phyloP scores from a whole-genome alignment of 2,113 vertebrate species.

The Tautogolabrus adspersus region DNA sequence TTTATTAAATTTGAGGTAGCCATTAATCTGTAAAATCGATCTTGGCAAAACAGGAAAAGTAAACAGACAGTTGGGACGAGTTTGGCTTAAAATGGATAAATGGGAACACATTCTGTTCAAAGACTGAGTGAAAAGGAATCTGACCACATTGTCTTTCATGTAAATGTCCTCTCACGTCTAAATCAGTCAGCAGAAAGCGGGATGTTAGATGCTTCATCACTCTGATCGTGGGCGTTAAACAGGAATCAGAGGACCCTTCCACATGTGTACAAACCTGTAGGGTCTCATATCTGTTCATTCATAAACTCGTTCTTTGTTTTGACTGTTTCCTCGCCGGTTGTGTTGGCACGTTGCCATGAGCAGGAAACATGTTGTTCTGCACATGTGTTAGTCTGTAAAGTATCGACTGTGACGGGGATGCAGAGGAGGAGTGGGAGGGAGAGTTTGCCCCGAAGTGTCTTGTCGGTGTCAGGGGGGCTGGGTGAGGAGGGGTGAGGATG shows the following conservation, averaged over 20 bases:
- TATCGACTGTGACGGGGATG: constrained; percentile 36
- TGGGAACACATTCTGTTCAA: too few species aligned
- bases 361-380: constrained; percentile 41
- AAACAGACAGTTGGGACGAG: too few species aligned
- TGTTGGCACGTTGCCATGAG: constrained; percentile 25
- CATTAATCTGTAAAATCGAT: too few species aligned
- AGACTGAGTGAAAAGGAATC: neutral
- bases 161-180: neutral
- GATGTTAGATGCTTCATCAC: constrained; percentile 27
- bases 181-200: constrained; percentile 44
- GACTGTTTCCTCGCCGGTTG: constrained; percentile 25
- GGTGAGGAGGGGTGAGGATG: neutral
- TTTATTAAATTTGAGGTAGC: too few species aligned
- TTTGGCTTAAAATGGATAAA: too few species aligned
- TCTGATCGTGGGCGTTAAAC: constrained; percentile 45
- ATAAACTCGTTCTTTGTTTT: constrained; percentile 57
- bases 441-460: constrained; percentile 25
- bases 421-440: constrained; percentile 39
- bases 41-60: too few species aligned
- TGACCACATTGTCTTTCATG: neutral
- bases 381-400: constrained; percentile 24
- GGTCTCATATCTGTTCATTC: constrained; percentile 49
- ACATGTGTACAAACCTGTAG: constrained; percentile 33
- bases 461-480: constrained; percentile 9
- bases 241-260: constrained; percentile 29